Evolutionary conservation across 2,888 invertebrate genomes (phyloP), one percentile per base, ranked within the genome.

Genomic region (Orchesella flavescens): DNA sequence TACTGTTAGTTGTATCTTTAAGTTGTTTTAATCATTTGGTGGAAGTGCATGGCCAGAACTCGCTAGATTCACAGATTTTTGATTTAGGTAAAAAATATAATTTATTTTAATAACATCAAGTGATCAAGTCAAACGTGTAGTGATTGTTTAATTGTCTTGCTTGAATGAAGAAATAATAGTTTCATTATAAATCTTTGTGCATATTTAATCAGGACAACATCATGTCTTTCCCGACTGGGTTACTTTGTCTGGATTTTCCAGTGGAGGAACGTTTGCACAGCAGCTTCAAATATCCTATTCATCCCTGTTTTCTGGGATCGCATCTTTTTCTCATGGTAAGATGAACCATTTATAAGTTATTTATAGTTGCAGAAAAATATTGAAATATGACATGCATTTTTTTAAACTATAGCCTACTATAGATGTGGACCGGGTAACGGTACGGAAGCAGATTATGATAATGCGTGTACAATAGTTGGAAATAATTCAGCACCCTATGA

Each of bases 191-290:
- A n/a, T n/a, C n/a, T 66, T 13, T 76, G 46, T 53, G 24, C 46
- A 17, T 24, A 44, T 15, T 63, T 24, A 7, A n/a, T n/a, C n/a
- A 86, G 85, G 83, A 19, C 74, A 77, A 17, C 85, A 85, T 53
- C 80, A 84, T 59, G 84, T 88, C 2, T 75, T 85, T 69, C 55
- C 17, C 15, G 71, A 84, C 34, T 63, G 77, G 57, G 84, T 87
- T 19, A 88, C 87, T 0, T 53, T 88, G 0, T 86, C 86, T 10
- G 88, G 88, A 23, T 88, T 87, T 65, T 87, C 87, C 2, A 86
- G 86, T 77, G 88, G 88, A 15, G 88, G 87, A 19, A 81, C 86
- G 4, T 86, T 88, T 49, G 88, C 88, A 10, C 88, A 88, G 53
- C 87, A 87, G 76, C 46, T 88, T 43, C 87, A 87, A 43, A 83